A percentile compares a stretch with the other conserved stretches of the same genome.
Evolutionary conservation across 2,888 invertebrate genomes (phyloP).

Genomic region (Volucella inanis): DNA sequence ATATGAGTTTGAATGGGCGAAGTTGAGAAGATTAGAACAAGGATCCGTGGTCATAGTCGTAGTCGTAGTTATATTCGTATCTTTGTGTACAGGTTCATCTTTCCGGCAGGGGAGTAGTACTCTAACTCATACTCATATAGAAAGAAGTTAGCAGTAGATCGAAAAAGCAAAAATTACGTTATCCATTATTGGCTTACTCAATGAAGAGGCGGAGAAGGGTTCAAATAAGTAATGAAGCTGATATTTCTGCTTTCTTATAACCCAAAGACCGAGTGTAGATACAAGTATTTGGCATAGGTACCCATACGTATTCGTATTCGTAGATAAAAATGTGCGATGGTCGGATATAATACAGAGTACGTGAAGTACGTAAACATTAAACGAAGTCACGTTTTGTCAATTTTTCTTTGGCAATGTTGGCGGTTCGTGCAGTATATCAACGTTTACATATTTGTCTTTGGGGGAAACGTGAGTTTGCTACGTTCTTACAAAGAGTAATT

Average conservation of each 20-base stretch:
- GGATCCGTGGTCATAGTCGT: no score
- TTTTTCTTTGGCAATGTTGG: slow-evolving; percentile 79
- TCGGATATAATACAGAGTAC: slow-evolving; percentile 11
- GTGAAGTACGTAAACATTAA: slow-evolving; percentile 76
- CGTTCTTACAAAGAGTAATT: slow-evolving; percentile 3
- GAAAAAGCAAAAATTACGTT: background rate
- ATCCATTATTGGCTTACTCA: slow-evolving; percentile 9
- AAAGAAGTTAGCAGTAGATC: background rate
- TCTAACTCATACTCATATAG: no score
- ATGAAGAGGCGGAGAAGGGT: slow-evolving; percentile 7
- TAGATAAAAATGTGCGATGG: background rate
- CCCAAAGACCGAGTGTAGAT: background rate
- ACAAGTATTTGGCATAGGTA: no score
- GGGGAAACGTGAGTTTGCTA: slow-evolving; percentile 11
- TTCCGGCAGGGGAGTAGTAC: no score
- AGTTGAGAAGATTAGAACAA: background rate
- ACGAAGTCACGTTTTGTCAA: slow-evolving; percentile 82
- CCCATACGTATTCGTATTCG: no score
- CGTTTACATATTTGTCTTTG: slow-evolving; percentile 18
- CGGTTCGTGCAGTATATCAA: slow-evolving; percentile 13
- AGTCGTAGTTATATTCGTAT: no score
- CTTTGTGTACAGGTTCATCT: no score
- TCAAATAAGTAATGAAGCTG: slow-evolving; percentile 2
- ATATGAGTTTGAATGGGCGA: background rate
- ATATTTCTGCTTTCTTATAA: background rate